Evolutionary conservation across 2,888 invertebrate genomes (phyloP), one percentile per base, ranked within the genome.

Genomic region (Netelia melanura): DNA sequence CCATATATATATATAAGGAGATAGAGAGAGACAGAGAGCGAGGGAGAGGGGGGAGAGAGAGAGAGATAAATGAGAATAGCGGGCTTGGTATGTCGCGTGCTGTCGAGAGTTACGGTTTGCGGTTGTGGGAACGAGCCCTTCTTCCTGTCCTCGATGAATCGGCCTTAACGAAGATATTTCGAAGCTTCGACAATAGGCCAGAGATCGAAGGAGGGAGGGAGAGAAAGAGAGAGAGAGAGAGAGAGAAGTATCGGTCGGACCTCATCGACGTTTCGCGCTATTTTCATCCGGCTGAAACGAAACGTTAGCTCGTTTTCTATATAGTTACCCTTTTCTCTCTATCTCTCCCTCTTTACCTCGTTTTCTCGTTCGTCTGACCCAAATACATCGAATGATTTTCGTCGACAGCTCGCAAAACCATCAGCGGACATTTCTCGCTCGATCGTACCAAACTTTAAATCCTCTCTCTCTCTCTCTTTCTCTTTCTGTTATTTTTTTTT

Each of bases 331-430:
- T 17, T n/a, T 17, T 44, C 43, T 43, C 3, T 54, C 17, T 38
- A 9, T 58, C 17, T 58, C 9, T 58, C 56, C 11, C 21, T 72
- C 38, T 72, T 25, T 71, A 17, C 17, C 44, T 61, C 61, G 23
- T 17, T 64, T 30, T 68, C 30, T 17, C 25, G 25, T 48, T 85
- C 83, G 77, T 76, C 81, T 86, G 90, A 90, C 90, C 90, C 85
- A 88, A 86, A 89, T 90, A 76, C 86, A 82, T 79, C 86, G 86
- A 88, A 86, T 88, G 86, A 89, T 86, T 88, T 84, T 87, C 86
- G 71, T 86, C 89, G 84, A 88, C 88, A 86, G 88, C 87, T 88
- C 88, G 70, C 88, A 83, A 81, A 80, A 82, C 76, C 65, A 76
- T 85, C 85, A 77, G 64, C 80, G 72, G 68, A 11, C 77, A 77